A percentile compares a stretch with the other conserved stretches of the same genome.
Conservation (phyloP, 2,888 invertebrate species). For the Patella ulyssiponensis region DNA sequence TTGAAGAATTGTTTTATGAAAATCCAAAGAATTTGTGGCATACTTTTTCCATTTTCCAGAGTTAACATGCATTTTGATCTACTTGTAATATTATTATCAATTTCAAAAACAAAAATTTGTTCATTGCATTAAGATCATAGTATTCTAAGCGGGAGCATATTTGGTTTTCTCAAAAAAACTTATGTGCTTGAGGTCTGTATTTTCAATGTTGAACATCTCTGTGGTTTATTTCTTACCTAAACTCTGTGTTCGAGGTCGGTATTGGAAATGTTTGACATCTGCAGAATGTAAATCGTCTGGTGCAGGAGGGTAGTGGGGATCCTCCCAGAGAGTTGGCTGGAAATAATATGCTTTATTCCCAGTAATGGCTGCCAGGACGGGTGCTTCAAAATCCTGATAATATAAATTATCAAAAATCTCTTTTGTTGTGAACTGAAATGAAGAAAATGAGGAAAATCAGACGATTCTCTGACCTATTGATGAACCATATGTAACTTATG, state of each 20-base stretch:
- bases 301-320: constrained; percentile 57
- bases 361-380: constrained; percentile 61
- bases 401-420: constrained; percentile 41
- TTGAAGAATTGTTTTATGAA: no score
- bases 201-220: no score
- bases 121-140: no score
- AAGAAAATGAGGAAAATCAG: neutral
- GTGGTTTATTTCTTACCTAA: neutral
- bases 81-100: no score
- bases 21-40: no score
- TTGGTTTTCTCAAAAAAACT: no score
- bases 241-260: neutral
- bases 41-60: no score
- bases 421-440: constrained; percentile 30
- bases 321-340: constrained; percentile 50
- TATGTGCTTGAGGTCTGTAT: no score
- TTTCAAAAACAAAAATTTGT: no score
- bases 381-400: constrained; percentile 51
- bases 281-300: neutral
- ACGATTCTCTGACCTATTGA: neutral
- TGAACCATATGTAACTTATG: neutral
- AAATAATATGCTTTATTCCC: constrained; percentile 60
- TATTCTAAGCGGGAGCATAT: no score
- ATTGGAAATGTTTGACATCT: neutral
- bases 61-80: no score